phyloP scores from a whole-genome alignment of 2,888 invertebrate species.

The Morpho achilles region DNA sequence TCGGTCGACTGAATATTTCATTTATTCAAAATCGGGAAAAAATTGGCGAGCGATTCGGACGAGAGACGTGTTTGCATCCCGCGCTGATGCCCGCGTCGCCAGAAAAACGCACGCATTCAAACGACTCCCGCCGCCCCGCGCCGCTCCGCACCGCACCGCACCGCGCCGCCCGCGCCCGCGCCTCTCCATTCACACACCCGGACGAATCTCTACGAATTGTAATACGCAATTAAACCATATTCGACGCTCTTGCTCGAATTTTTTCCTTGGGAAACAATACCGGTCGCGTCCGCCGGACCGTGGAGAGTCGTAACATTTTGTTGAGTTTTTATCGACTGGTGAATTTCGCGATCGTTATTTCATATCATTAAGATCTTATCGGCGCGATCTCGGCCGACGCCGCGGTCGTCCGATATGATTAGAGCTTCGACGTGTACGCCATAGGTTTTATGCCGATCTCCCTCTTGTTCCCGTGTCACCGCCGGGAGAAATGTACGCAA shows the following conservation, averaged over 20 bases:
- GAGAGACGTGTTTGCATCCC: conserved; percentile 42
- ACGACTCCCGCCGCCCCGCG: conserved; percentile 6
- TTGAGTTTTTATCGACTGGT: conserved; percentile 21
- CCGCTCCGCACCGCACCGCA: conserved; percentile 14
- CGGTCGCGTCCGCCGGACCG: conserved; percentile 11
- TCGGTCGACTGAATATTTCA: conserved; percentile 56
- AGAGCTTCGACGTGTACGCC: too few species aligned
- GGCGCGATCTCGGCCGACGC: not conserved
- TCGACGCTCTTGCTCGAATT: conserved; percentile 25
- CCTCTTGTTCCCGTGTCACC: too few species aligned
- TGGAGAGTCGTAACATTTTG: conserved; percentile 26
- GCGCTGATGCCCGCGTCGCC: conserved; percentile 11
- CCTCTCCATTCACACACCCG: conserved; percentile 31
- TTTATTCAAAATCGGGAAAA: conserved; percentile 58
- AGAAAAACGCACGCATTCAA: conserved; percentile 21
- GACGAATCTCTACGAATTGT: conserved; percentile 27
- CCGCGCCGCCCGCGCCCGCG: conserved; percentile 28
- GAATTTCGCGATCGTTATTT: conserved; percentile 17
- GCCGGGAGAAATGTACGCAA: too few species aligned
- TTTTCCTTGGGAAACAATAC: conserved; percentile 31
- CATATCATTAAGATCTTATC: conserved; percentile 21
- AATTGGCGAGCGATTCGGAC: conserved; percentile 37
- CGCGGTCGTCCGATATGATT: too few species aligned
- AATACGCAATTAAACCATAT: conserved; percentile 31
- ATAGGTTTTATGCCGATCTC: too few species aligned